phyloP scores from a whole-genome alignment of 2,113 vertebrate species.

The Nesogale talazaci region DNA sequence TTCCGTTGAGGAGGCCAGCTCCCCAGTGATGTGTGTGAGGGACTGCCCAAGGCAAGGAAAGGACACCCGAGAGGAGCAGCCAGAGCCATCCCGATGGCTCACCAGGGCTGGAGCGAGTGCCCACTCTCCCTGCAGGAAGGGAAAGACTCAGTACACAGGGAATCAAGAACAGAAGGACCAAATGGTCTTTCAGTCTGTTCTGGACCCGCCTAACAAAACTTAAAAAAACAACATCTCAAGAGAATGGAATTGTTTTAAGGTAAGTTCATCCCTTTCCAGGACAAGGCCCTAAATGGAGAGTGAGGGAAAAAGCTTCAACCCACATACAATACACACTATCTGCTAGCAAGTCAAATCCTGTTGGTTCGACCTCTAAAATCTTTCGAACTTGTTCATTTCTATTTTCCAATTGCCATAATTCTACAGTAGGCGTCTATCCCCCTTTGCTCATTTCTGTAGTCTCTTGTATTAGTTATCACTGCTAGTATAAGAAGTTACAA shows the following conservation, averaged over 20 bases:
- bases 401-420: background rate
- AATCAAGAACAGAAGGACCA: too few relatives aligned
- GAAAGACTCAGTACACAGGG: background rate
- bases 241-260: background rate
- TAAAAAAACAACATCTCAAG: background rate
- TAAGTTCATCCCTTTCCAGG: background rate
- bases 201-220: background rate
- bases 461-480: background rate
- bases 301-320: background rate
- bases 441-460: background rate
- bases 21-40: background rate
- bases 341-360: background rate
- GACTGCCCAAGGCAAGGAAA: background rate
- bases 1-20: background rate
- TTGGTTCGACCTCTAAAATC: background rate
- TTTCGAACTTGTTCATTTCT: background rate
- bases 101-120: background rate
- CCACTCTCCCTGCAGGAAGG: background rate
- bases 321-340: background rate
- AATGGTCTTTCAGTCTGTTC: background rate
- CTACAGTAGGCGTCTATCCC: background rate
- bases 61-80: background rate
- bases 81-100: background rate
- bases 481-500: background rate
- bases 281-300: background rate